phyloP scores from a whole-genome alignment of 2,113 vertebrate species.

The Ailuropoda melanoleuca region DNA sequence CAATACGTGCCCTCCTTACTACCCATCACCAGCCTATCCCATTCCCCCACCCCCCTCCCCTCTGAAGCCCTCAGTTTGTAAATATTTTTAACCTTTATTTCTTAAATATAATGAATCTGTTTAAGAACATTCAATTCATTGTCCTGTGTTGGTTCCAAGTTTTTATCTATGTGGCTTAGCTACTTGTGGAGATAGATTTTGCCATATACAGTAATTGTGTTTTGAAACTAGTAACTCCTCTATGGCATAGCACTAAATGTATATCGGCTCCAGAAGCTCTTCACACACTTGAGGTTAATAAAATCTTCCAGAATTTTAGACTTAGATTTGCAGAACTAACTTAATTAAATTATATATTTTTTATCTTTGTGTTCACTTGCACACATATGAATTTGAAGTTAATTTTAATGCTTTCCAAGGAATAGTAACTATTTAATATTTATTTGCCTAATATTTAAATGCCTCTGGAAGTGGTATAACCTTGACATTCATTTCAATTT shows the following conservation, averaged over 20 bases:
- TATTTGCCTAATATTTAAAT: not conserved
- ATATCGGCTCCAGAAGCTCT: not conserved
- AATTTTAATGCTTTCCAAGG: not conserved
- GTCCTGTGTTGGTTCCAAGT: not conserved
- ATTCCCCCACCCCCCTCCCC: too few species aligned
- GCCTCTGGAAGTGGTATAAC: not conserved
- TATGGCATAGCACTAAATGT: not conserved
- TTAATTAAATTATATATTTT: not conserved
- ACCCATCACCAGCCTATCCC: too few species aligned
- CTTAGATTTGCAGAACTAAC: not conserved
- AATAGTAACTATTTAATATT: not conserved
- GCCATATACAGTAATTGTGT: not conserved
- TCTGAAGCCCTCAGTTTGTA: too few species aligned
- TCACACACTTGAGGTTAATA: not conserved
- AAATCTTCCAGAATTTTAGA: not conserved
- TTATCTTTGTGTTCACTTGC: not conserved
- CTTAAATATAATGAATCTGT: not conserved
- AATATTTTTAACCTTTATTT: not conserved
- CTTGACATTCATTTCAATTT: not conserved
- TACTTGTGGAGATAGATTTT: not conserved
- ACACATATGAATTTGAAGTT: not conserved
- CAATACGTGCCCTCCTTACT: too few species aligned
- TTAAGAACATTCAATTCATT: not conserved
- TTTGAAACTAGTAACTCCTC: not conserved
- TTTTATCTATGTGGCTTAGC: not conserved